A percentile compares a stretch with the other conserved stretches of the same genome.
Evolutionary conservation across 64 coral and sea anemone species (phyloP).

Genomic region (Hydrozoanthus tunicans): DNA sequence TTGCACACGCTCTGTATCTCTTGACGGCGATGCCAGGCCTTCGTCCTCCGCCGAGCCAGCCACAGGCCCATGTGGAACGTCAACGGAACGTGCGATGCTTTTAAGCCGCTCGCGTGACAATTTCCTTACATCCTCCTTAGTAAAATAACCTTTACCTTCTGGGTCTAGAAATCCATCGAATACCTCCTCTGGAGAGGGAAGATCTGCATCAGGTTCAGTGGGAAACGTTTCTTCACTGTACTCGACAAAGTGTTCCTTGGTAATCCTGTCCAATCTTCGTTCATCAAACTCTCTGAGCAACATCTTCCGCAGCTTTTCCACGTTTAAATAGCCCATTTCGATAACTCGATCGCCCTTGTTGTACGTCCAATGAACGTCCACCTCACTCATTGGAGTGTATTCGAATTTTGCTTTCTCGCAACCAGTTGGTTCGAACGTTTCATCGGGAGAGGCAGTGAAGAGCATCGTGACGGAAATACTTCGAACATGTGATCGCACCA

Average conservation of each 20-base stretch:
- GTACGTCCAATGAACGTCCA: constrained; percentile 92
- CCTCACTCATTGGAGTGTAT: constrained; percentile 85
- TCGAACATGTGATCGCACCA: constrained; percentile 80
- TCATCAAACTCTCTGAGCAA: constrained; percentile 36
- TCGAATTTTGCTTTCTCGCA: constrained; percentile 84
- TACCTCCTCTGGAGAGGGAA: background rate
- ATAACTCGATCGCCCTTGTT: constrained; percentile 90
- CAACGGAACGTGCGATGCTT: constrained; percentile 35
- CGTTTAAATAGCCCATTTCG: constrained; percentile 90
- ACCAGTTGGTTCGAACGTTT: constrained; percentile 72
- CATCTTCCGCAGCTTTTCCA: constrained; percentile 70
- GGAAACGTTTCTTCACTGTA: background rate
- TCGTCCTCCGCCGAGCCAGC: constrained; percentile 4
- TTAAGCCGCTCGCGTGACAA: constrained; percentile 52
- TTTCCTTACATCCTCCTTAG: constrained; percentile 10
- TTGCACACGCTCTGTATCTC: background rate
- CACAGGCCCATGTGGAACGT: constrained; percentile 56
- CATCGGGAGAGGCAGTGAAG: constrained; percentile 76
- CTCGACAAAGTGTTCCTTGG: background rate
- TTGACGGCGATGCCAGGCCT: constrained; percentile 10
- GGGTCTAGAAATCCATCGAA: constrained; percentile 37
- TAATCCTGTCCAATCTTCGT: background rate
- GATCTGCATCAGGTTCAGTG: background rate
- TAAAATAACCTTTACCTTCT: background rate
- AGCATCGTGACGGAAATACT: constrained; percentile 96